A percentile compares a stretch with the other conserved stretches of the same genome.
Conservation (phyloP, 1,140 invertebrate genomes). For the Pararge aegeria region DNA sequence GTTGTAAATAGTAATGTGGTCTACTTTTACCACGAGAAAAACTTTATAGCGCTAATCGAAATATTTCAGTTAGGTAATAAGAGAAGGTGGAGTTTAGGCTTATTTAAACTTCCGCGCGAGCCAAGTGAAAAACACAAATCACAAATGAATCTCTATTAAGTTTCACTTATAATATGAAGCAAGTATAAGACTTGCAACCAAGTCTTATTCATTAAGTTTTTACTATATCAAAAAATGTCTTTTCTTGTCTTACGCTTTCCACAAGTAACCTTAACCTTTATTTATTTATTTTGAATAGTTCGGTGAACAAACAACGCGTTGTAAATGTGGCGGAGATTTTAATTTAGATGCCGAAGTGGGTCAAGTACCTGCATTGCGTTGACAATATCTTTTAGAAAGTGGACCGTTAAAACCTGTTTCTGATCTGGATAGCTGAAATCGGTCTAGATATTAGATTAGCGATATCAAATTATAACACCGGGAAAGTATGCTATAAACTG, state of each 20-base stretch:
- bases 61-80: too few relatives aligned
- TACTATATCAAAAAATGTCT: background rate
- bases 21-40: too few relatives aligned
- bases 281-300: background rate
- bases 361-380: constrained; percentile 44
- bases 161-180: too few relatives aligned
- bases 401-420: constrained; percentile 46
- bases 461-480: background rate
- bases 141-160: too few relatives aligned
- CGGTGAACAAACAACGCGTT: background rate
- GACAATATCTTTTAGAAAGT: constrained; percentile 57
- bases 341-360: constrained; percentile 36
- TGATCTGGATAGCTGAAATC: constrained; percentile 14
- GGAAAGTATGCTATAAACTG: background rate
- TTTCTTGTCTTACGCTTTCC: constrained; percentile 6
- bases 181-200: background rate
- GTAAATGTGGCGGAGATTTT: constrained; percentile 5
- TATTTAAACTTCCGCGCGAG: too few relatives aligned
- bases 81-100: too few relatives aligned
- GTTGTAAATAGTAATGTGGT: too few relatives aligned
- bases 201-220: background rate
- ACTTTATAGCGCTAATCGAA: too few relatives aligned
- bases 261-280: constrained; percentile 3
- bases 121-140: too few relatives aligned
- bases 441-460: constrained; percentile 2